These are phyloP conservation scores for Furcula furcula DNA, from an alignment of 2,888 invertebrate genomes.

Conservation along the genomic window DNA sequence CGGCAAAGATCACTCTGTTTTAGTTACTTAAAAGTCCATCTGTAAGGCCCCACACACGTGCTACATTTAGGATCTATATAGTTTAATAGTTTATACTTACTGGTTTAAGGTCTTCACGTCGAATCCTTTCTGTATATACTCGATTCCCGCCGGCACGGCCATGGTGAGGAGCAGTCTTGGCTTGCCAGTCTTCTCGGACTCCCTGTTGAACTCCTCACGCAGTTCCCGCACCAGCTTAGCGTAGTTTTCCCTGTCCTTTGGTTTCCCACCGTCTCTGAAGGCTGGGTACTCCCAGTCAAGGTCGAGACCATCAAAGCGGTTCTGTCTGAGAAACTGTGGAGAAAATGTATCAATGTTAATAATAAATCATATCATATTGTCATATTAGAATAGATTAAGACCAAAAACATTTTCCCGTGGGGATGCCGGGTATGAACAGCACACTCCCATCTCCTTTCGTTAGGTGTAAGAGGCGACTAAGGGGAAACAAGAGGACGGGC, in stretches of 20 bases:
- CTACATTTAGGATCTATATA: not conserved
- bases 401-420: too few relatives aligned
- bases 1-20: too few relatives aligned
- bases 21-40: too few relatives aligned
- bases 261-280: constrained; percentile 89
- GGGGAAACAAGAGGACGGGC: too few relatives aligned
- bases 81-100: constrained; percentile 63
- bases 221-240: constrained; percentile 93
- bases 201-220: constrained; percentile 93
- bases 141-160: constrained; percentile 96
- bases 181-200: constrained; percentile 91
- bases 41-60: too few relatives aligned
- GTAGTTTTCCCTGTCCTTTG: constrained; percentile 93
- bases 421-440: too few relatives aligned
- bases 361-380: too few relatives aligned
- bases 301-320: constrained; percentile 96
- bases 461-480: too few relatives aligned
- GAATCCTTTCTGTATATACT: constrained; percentile 96
- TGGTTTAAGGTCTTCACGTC: constrained; percentile 93
- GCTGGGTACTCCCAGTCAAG: constrained; percentile 96
- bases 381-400: too few relatives aligned
- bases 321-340: constrained; percentile 88
- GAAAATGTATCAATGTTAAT: too few relatives aligned
- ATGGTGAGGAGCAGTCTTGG: constrained; percentile 91
- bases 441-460: too few relatives aligned